Evolutionary conservation across 2,113 vertebrate genomes (phyloP), one percentile per base, ranked within the genome.

Genomic region (Genyomyrus donnyi): DNA sequence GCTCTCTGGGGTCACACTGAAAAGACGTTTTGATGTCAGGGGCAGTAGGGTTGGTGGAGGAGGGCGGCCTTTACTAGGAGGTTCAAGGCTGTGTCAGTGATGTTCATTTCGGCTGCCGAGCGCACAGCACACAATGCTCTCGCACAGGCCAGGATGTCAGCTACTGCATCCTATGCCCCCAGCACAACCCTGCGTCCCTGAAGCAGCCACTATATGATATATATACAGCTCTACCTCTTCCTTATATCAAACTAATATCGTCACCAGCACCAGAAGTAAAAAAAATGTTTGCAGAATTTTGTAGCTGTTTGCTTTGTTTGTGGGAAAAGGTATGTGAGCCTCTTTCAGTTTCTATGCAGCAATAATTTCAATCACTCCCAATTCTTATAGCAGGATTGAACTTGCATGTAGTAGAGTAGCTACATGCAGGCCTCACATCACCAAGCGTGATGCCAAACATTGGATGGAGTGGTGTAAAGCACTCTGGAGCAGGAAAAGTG

Each of bases 61-160:
- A 53, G 42, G 42, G 70, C 45, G 77, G 90, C 90, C 91, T 92
- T 93, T 88, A 93, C 94, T 93, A 92, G 94, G 93, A 90, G 92
- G 94, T 95, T 96, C 95, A 96, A 95, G 96, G 95, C 93, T 95
- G 91, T 93, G 94, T 94, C 93, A 91, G 93, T 48, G 87, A 89
- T 91, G 92, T 92, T 92, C 93, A 93, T 92, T 93, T 93, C 87
- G 93, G 90, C 91, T 89, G 90, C 91, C 3, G 19, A 48, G 48
- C n/a, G 17, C 50, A 10, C 17, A 19, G 35, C 74, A 89, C 27
- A 96, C 95, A 96, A 95, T 95, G 91, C 93, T 91, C 91, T 92
- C 90, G 92, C 91, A 92, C 88, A 87, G 91, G 91, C 91, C 90
- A 92, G 92, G 93, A 96, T 94, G 91, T 90, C 89, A 93, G 93